A percentile compares a stretch with the other conserved stretches of the same genome.
Evolutionary conservation across 1,140 invertebrate genomes (phyloP).

Genomic region (Rhagoletis pomonella): DNA sequence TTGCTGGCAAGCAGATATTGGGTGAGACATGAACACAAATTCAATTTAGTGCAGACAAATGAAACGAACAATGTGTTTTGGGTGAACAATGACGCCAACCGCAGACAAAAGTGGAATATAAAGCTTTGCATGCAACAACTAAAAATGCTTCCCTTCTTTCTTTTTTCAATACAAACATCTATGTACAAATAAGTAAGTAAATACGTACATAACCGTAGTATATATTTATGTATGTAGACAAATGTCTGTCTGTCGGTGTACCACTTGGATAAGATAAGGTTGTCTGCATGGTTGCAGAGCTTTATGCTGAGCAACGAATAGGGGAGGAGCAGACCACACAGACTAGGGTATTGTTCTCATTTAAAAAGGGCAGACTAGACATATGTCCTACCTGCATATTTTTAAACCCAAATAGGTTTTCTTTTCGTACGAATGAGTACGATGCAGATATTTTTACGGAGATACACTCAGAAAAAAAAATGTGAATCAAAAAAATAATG

Average conservation of each 20-base stretch:
- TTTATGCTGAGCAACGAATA: neutral
- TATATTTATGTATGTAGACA: neutral
- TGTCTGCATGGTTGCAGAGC: slow-evolving; percentile 1
- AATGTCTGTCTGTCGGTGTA: neutral
- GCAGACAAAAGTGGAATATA: slow-evolving; percentile 13
- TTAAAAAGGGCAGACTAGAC: slow-evolving; percentile 8
- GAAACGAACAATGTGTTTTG: slow-evolving; percentile 37
- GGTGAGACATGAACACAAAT: slow-evolving; percentile 30
- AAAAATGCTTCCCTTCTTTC: neutral
- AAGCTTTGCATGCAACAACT: neutral
- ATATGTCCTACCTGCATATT: neutral
- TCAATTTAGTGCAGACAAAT: slow-evolving; percentile 31
- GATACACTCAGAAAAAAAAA: neutral
- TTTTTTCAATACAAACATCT: slow-evolving; percentile 1
- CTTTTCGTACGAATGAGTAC: neutral
- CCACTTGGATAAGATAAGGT: neutral
- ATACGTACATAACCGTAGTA: neutral
- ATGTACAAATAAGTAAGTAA: neutral
- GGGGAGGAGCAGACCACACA: neutral
- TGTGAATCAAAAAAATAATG: neutral
- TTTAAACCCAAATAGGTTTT: slow-evolving; percentile 20
- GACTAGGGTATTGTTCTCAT: neutral
- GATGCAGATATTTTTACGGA: neutral
- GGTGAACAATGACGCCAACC: slow-evolving; percentile 28
- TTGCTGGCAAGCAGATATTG: slow-evolving; percentile 9